Conservation (phyloP, 2,113 vertebrate species). For the Scatophagus argus region DNA sequence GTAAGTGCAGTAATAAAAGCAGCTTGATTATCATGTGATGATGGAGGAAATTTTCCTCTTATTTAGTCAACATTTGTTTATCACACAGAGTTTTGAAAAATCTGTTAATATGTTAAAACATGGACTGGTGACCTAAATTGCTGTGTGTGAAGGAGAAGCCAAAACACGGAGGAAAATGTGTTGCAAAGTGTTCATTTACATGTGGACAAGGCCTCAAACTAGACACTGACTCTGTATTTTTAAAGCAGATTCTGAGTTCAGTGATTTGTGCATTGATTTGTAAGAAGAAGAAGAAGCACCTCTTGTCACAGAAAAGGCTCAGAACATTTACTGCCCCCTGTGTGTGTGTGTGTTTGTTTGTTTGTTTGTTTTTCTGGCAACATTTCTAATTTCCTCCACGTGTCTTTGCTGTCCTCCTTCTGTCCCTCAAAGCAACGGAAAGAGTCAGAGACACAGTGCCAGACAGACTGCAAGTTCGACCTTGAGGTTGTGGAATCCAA, state of each 20-base stretch:
- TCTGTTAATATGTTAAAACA: no score
- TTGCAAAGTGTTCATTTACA: no score
- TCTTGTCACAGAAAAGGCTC: background rate
- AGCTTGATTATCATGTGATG: no score
- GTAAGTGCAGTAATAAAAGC: background rate
- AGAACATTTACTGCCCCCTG: background rate
- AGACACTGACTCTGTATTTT: background rate
- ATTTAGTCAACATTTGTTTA: background rate
- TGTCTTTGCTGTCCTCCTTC: background rate
- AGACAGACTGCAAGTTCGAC: conserved; percentile 95
- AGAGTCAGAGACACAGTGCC: conserved; percentile 97
- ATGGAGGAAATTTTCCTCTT: background rate
- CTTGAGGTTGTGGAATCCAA: conserved; percentile 84
- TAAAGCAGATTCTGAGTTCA: no score
- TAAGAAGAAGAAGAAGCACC: no score
- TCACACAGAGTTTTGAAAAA: background rate
- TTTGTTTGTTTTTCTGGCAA: no score
- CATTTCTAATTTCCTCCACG: background rate
- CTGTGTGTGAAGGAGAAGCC: no score
- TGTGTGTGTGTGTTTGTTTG: no score
- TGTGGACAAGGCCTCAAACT: no score
- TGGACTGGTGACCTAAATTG: no score
- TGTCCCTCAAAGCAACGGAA: conserved; percentile 88
- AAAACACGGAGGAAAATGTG: no score
- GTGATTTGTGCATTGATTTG: background rate